Evolutionary conservation across 2,113 vertebrate genomes (phyloP), one percentile per base, ranked within the genome.

Genomic region (Fulica atra): DNA sequence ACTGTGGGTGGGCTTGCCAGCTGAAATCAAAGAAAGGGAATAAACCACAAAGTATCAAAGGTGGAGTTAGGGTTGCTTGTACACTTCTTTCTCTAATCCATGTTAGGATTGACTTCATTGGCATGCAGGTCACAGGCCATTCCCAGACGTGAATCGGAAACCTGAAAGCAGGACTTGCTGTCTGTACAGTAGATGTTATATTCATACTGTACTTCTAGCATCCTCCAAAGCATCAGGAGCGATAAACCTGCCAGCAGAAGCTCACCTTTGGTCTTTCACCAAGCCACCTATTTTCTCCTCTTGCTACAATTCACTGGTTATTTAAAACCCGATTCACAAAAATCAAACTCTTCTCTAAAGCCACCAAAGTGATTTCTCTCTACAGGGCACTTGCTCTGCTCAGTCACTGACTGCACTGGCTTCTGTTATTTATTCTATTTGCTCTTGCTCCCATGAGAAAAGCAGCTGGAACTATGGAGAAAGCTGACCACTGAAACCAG

Each of bases 41-140:
- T 40, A 73, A 85, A 81, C 1, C 42, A 31, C 25, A 36, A 81
- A 88, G 86, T 69, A 84, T 14, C 13, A 25, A 76, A 89, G 26
- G 15, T 9, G 35, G 57, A 78, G 44, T 63, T 64, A 54, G 13
- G 11, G 21, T 12, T 81, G 48, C 59, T 94, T 71, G 60, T 29
- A 51, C 15, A 19, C 56, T 65, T 36, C 40, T 42, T 84, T 33
- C 44, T 81, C 25, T 61, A 91, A 59, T 10, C 51, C 8, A 29
- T 28, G 71, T 72, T 70, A 91, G 77, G 89, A 77, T 2, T 91
- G 85, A 86, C 65, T 88, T 86, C 68, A 96, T 95, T 92, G 89
- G 80, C 78, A 93, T 87, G 92, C 90, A 95, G 92, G 86, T 89
- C 74, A 89, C 59, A 84, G 6, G 63, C 56, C 73, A 54, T 46